Evolutionary conservation across 2,797 vertebrate genomes (phyloP), one percentile per base, ranked within the genome.

Genomic region (Tachyglossus aculeatus): DNA sequence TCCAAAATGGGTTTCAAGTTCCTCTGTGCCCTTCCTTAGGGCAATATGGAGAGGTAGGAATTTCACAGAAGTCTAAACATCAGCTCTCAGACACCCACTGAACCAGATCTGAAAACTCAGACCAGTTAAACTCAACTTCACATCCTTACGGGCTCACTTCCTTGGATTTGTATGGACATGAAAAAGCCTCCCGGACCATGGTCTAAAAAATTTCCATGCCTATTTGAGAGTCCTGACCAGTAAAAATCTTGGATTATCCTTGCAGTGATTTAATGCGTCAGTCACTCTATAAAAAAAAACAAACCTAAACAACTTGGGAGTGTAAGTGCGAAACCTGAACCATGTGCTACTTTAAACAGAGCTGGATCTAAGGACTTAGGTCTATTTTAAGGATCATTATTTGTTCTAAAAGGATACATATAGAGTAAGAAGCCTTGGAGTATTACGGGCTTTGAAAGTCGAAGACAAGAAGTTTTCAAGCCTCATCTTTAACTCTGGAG

Each of bases 391-490:
- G 45, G 3, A 73, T 40, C 45, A 71, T 64, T 22, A 12, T 22
- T 67, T 31, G 70, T 54, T 55, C 66, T 5, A 25, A 82, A 96
- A 97, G 96, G 98, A 99, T 99, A 99, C 98, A 79, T 95, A 98
- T 90, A 99, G 90, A 62, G 84, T 89, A 52, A 98, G 87, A 71
- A 99, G 94, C 79, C 90, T 93, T 5, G 97, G 97, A 0, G 76
- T 88, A 76, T 88, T 93, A 55, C 83, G 92, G 18, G 92, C 90
- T 90, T 95, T 98, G 54, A 98, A 87, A 52, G 92, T 91, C 48
- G 89, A 58, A 45, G 91, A 91, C 59, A 99, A 84, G 81, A 98
- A 96, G 58, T 91, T 91, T 79, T 96, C 94, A 86, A 99, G 84
- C 68, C 93, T 96, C 27, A 80, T 71, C 82, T 93, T 98, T 81